Conservation (phyloP, 2,888 invertebrate species). For the Orthosia gothica region DNA sequence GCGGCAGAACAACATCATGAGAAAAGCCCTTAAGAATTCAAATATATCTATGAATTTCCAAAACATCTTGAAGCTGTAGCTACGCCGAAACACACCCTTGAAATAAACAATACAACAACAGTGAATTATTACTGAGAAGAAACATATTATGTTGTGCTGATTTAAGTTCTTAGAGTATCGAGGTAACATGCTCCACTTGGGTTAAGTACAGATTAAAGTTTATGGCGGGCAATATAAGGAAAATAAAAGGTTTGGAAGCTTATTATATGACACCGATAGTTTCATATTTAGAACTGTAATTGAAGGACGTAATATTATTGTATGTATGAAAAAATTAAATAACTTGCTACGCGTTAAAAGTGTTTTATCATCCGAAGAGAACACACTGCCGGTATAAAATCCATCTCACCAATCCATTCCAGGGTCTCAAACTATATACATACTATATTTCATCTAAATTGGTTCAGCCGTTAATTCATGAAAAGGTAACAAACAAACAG, state of each 20-base stretch:
- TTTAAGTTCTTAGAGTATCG: conserved; percentile 8
- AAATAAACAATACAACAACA: conserved; percentile 13
- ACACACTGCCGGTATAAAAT: too few relatives aligned
- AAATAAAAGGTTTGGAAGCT: conserved; percentile 10
- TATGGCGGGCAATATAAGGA: not conserved
- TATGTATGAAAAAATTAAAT: too few relatives aligned
- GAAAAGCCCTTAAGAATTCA: not conserved
- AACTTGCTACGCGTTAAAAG: too few relatives aligned
- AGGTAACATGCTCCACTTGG: not conserved
- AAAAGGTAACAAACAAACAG: too few relatives aligned
- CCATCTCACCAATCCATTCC: too few relatives aligned
- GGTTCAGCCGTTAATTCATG: too few relatives aligned
- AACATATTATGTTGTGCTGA: conserved; percentile 8
- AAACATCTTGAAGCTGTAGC: not conserved
- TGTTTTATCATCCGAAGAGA: too few relatives aligned
- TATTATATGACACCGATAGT: too few relatives aligned
- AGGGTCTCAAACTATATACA: too few relatives aligned
- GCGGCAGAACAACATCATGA: not conserved
- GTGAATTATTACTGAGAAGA: conserved; percentile 14
- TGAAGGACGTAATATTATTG: too few relatives aligned
- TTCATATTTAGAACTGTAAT: not conserved
- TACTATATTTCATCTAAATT: too few relatives aligned
- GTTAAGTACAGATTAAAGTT: not conserved
- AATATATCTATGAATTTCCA: not conserved
- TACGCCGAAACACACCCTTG: not conserved